phyloP scores from a whole-genome alignment of 2,113 vertebrate genomes.

The Lanius collurio region DNA sequence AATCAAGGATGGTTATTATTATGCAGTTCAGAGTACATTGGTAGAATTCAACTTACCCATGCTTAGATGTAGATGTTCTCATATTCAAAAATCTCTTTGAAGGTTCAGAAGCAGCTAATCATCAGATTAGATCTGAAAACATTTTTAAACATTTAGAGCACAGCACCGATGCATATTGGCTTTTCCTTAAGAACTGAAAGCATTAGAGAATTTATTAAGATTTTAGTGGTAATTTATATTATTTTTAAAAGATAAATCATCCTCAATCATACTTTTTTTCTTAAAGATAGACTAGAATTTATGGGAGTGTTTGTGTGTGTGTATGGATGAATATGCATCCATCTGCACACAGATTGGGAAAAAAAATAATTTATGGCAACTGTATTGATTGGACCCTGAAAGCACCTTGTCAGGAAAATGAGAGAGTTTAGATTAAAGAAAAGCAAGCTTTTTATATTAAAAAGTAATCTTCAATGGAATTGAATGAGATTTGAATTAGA shows the following conservation, averaged over 20 bases:
- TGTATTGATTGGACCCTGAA: neutral
- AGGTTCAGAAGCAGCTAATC: neutral
- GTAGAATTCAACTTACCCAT: neutral
- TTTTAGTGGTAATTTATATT: neutral
- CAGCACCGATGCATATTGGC: neutral
- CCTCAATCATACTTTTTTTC: neutral
- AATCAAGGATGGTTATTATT: neutral
- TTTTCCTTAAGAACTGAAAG: neutral
- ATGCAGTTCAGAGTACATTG: neutral
- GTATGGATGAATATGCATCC: neutral
- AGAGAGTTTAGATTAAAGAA: neutral
- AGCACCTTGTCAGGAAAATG: neutral
- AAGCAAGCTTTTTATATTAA: neutral
- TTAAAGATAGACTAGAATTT: neutral
- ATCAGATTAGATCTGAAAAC: neutral
- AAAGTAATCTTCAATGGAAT: neutral
- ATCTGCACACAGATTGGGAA: neutral
- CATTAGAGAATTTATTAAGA: neutral
- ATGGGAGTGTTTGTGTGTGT: neutral
- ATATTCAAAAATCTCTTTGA: neutral
- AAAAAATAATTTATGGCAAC: neutral
- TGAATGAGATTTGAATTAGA: neutral
- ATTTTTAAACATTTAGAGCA: neutral
- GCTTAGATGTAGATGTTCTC: neutral
- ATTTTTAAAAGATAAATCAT: neutral